phyloP scores from a whole-genome alignment of 2,113 vertebrate genomes.

The Pygoscelis adeliae region DNA sequence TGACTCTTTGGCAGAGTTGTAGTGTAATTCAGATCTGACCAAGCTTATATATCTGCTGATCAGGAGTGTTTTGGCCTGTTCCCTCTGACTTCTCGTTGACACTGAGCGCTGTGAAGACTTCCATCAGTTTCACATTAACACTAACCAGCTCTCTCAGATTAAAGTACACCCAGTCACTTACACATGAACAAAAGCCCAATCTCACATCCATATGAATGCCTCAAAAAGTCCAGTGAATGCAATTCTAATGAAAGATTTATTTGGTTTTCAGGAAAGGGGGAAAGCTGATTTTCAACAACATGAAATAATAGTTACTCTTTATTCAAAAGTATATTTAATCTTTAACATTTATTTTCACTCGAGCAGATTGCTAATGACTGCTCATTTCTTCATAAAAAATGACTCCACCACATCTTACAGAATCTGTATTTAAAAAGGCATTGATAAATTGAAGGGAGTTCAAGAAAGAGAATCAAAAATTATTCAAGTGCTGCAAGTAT shows the following conservation, averaged over 20 bases:
- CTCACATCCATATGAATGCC: not conserved
- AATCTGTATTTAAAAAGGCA: constrained; percentile 55
- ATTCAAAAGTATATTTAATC: constrained; percentile 16
- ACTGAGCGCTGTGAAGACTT: not conserved
- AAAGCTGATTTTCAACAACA: not conserved
- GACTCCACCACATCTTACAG: not conserved
- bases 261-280: not conserved
- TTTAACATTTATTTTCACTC: constrained; percentile 28
- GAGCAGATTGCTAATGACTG: constrained; percentile 7
- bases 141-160: not conserved
- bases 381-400: constrained; percentile 44
- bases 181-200: not conserved
- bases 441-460: constrained; percentile 55
- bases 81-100: not conserved
- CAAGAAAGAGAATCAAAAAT: constrained; percentile 48
- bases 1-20: not conserved
- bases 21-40: not conserved
- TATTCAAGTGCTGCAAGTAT: constrained; percentile 34
- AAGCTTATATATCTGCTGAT: not conserved
- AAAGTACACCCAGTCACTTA: not conserved
- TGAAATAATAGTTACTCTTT: not conserved
- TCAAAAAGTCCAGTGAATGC: not conserved
- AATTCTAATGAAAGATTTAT: not conserved
- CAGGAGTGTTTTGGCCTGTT: not conserved
- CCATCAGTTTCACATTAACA: not conserved